These are phyloP conservation scores for Phalloptychus januarius DNA, from an alignment of 2,797 vertebrate species.

Conservation along the genomic window DNA sequence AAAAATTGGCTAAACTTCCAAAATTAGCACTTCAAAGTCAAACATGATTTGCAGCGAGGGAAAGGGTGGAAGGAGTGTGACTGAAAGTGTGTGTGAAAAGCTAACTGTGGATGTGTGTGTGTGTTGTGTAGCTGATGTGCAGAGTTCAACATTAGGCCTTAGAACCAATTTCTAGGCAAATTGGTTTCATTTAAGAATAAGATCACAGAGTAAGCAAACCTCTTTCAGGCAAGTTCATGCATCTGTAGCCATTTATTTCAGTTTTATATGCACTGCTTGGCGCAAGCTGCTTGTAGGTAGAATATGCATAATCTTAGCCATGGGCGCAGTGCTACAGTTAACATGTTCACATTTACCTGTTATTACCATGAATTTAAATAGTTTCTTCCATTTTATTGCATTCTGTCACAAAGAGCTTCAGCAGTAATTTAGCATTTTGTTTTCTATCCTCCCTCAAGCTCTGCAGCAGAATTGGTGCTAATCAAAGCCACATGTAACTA, in stretches of 20 bases:
- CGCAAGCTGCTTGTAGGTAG: slow-evolving; percentile 75
- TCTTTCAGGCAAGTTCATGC: slow-evolving; percentile 83
- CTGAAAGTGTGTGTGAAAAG: slow-evolving; percentile 70
- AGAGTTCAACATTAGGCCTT: slow-evolving; percentile 85
- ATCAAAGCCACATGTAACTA: slow-evolving; percentile 74
- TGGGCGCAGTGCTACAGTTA: slow-evolving; percentile 57
- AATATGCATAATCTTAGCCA: slow-evolving; percentile 76
- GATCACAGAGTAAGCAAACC: slow-evolving; percentile 86
- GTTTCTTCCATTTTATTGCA: slow-evolving; percentile 62
- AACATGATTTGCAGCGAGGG: slow-evolving; percentile 86
- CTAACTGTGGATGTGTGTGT: slow-evolving; percentile 48
- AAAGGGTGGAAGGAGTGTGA: slow-evolving; percentile 80
- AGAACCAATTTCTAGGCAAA: slow-evolving; percentile 90
- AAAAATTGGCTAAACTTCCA: slow-evolving; percentile 91
- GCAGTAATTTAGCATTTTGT: slow-evolving; percentile 62
- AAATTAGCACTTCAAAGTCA: slow-evolving; percentile 91
- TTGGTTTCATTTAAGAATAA: slow-evolving; percentile 89
- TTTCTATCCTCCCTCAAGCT: slow-evolving; percentile 58
- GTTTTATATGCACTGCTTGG: slow-evolving; percentile 77
- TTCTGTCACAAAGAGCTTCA: slow-evolving; percentile 66
- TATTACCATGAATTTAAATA: slow-evolving; percentile 68
- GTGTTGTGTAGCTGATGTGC: slow-evolving; percentile 78
- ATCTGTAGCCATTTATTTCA: slow-evolving; percentile 81
- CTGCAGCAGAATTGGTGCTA: slow-evolving; percentile 66
- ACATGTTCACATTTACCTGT: slow-evolving; percentile 71